Evolutionary conservation across 2,113 vertebrate genomes (phyloP).

Genomic region (Mesembrinibis cayennensis): DNA sequence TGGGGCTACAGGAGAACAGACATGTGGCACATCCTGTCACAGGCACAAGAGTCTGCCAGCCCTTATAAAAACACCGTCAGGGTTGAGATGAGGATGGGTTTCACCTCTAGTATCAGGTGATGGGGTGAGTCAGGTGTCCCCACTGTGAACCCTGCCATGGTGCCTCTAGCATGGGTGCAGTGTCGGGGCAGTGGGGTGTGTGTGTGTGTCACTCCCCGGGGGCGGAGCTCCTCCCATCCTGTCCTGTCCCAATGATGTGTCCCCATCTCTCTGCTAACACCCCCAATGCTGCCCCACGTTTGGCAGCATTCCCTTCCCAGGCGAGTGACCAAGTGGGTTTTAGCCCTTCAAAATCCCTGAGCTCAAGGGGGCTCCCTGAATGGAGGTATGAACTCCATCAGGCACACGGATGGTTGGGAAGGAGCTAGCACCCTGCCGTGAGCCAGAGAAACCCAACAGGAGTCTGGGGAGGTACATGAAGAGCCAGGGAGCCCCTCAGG

Average conservation of each 20-base stretch:
- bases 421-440: neutral
- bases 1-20: neutral
- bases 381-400: neutral
- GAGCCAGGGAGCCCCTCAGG: neutral
- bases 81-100: neutral
- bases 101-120: neutral
- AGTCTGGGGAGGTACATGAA: neutral
- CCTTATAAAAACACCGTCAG: neutral
- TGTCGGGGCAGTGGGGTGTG: no score
- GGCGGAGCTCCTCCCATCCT: neutral
- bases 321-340: neutral
- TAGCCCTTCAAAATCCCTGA: neutral
- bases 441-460: neutral
- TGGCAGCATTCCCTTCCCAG: neutral
- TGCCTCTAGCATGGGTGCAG: neutral
- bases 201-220: no score
- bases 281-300: accelerated
- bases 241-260: accelerated
- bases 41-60: neutral
- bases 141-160: neutral
- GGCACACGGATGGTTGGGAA: neutral
- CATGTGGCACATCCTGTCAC: neutral
- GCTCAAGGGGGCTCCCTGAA: neutral
- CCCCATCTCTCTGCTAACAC: neutral
- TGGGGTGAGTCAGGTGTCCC: neutral